These are phyloP conservation scores for Dromius quadrimaculatus DNA, from an alignment of 2,888 invertebrate genomes.

Conservation along the genomic window DNA sequence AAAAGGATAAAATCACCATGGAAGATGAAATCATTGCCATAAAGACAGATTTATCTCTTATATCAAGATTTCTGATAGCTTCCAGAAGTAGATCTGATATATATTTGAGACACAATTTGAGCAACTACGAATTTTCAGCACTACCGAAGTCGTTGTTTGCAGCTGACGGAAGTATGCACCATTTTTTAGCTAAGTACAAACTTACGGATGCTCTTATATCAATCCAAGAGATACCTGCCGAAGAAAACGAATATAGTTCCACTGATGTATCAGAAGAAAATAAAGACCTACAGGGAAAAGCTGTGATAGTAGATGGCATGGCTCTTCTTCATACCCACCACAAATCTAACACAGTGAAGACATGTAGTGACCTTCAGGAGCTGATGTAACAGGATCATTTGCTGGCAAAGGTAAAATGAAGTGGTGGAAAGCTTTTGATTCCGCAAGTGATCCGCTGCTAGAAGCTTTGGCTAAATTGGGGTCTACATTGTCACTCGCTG, in stretches of 20 bases:
- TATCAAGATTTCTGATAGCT: constrained; percentile 9
- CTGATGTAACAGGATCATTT: not conserved
- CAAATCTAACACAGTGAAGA: constrained; percentile 14
- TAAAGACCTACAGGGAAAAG: constrained; percentile 30
- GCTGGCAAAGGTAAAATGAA: not conserved
- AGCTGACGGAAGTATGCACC: constrained; percentile 25
- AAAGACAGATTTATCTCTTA: constrained; percentile 26
- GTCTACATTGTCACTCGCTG: not conserved
- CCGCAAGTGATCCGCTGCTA: not conserved
- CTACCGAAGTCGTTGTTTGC: constrained; percentile 26
- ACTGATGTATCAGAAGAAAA: constrained; percentile 8
- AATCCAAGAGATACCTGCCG: constrained; percentile 14
- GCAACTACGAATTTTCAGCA: constrained; percentile 33
- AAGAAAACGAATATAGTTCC: constrained; percentile 11
- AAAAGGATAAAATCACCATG: constrained; percentile 18
- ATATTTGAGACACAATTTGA: constrained; percentile 23
- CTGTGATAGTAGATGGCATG: constrained; percentile 18
- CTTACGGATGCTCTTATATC: constrained; percentile 27
- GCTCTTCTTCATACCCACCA: not conserved
- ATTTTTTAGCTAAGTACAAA: constrained; percentile 35
- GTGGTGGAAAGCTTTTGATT: not conserved
- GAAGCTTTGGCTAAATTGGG: not conserved
- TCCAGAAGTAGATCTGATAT: constrained; percentile 1
- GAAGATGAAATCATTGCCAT: constrained; percentile 32
- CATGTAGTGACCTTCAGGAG: constrained; percentile 16